Base-by-base conservation (phyloP, 92 coral and sea anemone species). In the Heliopora coerulea region DNA sequence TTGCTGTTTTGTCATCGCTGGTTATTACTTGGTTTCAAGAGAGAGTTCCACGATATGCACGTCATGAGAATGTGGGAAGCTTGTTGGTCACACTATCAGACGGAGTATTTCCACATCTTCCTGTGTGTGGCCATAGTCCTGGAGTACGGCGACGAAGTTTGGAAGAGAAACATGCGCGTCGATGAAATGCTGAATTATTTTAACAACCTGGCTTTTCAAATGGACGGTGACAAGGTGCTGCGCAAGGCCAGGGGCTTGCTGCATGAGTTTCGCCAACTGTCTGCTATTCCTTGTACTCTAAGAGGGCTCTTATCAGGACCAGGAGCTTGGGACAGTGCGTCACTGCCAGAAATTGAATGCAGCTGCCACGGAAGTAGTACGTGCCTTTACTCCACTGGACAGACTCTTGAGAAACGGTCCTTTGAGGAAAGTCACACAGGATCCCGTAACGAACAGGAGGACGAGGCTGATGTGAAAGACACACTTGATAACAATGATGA, bases 1-100 rank as follows among this genome's bases (percentile, higher is more conserved):
- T 82, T 93, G 88, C 81, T 93, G 15, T 93, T 93, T 73, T 87
- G 93, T 21, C 98, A 93, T 64, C 98, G 98, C 72, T 93, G 98
- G 98, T 76, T 93, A 19, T 75, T 93, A 58, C 87, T 93, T 52
- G 91, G 96, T 54, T 93, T 93, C 88, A 93, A 93, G 66, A 85
- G 98, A 73, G 98, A 93, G 83, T 93, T 93, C 81, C 87, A 84
- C 58, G 88, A 89, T 78, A 89, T 82, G 11, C 90, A 90, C 57
- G 96, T 93, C 29, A 83, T 93, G 44, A 87, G 88, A 35, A 93
- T 93, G 96, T 93, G 98, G 98, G 98, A 93, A 82, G 98, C 98
- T 8, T 93, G 96, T 62, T 93, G 98, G 98, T 93, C 96, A n/a
- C 96, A 87, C 49, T 93, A 93, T 68, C 96, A 93, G 72, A 93